Conservation (phyloP, 2,888 invertebrate species). For the Auanema sp. region DNA sequence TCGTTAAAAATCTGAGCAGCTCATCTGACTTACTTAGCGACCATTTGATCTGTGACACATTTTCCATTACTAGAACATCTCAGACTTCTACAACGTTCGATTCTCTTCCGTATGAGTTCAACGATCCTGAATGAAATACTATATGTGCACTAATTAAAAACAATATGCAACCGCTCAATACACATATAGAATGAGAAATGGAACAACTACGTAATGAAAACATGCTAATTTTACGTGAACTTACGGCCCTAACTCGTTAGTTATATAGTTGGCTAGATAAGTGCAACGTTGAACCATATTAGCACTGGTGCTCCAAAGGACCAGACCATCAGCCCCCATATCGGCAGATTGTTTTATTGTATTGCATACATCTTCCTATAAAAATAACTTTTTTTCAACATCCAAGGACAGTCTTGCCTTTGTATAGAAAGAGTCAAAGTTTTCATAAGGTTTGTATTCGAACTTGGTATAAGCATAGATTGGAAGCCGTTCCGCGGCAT, state of each 20-base stretch:
- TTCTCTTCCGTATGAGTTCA: too few relatives aligned
- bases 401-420: slow-evolving; percentile 24
- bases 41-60: too few relatives aligned
- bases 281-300: slow-evolving; percentile 37
- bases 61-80: too few relatives aligned
- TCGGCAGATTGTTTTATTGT: slow-evolving; percentile 2
- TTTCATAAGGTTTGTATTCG: slow-evolving; percentile 50
- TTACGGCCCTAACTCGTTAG: background rate
- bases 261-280: slow-evolving; percentile 28
- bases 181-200: too few relatives aligned
- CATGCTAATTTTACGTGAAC: background rate
- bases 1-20: background rate
- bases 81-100: too few relatives aligned
- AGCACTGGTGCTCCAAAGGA: slow-evolving; percentile 47
- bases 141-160: too few relatives aligned
- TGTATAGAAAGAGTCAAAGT: slow-evolving; percentile 29
- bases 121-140: too few relatives aligned
- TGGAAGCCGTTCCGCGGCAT: background rate
- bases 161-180: too few relatives aligned
- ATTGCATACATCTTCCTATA: slow-evolving; percentile 1
- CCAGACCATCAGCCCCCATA: slow-evolving; percentile 41
- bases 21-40: too few relatives aligned
- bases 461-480: slow-evolving; percentile 40
- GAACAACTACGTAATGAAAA: too few relatives aligned
- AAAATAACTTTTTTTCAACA: too few relatives aligned